Conservation (phyloP, 2,888 invertebrate genomes). For the Leucoma salicis region DNA sequence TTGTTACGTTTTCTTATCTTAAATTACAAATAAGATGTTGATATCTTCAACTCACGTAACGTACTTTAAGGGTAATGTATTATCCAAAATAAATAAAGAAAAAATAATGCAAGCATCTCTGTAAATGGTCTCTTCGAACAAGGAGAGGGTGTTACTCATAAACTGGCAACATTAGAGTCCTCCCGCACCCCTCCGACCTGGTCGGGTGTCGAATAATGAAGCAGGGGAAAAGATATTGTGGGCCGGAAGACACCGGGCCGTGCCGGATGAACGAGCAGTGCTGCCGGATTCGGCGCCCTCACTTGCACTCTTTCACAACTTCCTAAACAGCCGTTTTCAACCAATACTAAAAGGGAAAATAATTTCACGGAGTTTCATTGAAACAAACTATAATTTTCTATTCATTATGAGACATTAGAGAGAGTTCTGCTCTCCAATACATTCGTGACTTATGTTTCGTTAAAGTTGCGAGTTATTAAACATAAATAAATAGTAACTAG, state of each 20-base stretch:
- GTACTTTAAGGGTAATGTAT: no score
- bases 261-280: conserved; percentile 54
- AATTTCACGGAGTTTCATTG: conserved; percentile 25
- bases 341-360: conserved; percentile 27
- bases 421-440: conserved; percentile 6
- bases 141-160: conserved; percentile 5
- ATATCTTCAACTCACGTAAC: neutral
- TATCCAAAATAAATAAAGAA: neutral
- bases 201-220: conserved; percentile 62
- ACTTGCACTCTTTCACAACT: conserved; percentile 40
- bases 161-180: conserved; percentile 51
- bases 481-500: conserved; percentile 17
- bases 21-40: neutral
- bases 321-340: conserved; percentile 41
- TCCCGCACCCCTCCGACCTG: conserved; percentile 71
- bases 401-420: neutral
- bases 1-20: no score
- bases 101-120: neutral
- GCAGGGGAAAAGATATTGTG: conserved; percentile 54
- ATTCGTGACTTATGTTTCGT: conserved; percentile 22
- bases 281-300: conserved; percentile 41
- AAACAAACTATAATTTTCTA: conserved; percentile 22
- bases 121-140: conserved; percentile 4
- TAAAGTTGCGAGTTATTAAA: conserved; percentile 26
- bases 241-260: conserved; percentile 60